Evolutionary conservation across 2,113 vertebrate genomes (phyloP).

Genomic region (Myrmecobius fasciatus): DNA sequence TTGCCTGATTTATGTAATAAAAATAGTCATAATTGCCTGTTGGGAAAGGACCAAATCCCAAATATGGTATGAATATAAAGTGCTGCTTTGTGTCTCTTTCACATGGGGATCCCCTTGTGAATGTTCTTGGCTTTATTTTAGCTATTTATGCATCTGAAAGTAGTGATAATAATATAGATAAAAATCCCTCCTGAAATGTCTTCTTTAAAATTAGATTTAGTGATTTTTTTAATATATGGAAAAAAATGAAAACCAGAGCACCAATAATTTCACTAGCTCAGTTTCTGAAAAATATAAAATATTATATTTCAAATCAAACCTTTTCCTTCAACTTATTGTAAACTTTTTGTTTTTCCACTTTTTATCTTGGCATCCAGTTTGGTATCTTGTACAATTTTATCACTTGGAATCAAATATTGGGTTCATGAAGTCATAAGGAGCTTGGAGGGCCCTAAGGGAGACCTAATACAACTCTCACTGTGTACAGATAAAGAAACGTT

Average conservation of each 20-base stretch:
- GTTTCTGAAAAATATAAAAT: constrained; percentile 8
- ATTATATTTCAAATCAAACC: neutral
- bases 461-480: neutral
- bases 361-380: neutral
- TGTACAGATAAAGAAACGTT: neutral
- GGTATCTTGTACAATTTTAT: neutral
- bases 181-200: constrained; percentile 9
- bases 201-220: constrained; percentile 25
- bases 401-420: neutral
- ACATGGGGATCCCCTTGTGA: neutral
- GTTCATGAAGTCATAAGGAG: neutral
- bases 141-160: constrained; percentile 33
- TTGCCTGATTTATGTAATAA: neutral
- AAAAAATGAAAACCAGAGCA: constrained; percentile 34
- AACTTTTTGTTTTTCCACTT: neutral
- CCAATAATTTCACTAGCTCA: neutral
- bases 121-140: neutral
- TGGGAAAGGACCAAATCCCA: neutral
- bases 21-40: neutral
- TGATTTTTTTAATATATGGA: constrained; percentile 9
- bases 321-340: neutral
- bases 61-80: neutral
- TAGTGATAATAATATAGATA: constrained; percentile 53
- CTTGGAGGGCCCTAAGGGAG: neutral
- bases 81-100: neutral